Evolutionary conservation across 2,888 invertebrate species (phyloP).

Genomic region (Orthosia gothica): DNA sequence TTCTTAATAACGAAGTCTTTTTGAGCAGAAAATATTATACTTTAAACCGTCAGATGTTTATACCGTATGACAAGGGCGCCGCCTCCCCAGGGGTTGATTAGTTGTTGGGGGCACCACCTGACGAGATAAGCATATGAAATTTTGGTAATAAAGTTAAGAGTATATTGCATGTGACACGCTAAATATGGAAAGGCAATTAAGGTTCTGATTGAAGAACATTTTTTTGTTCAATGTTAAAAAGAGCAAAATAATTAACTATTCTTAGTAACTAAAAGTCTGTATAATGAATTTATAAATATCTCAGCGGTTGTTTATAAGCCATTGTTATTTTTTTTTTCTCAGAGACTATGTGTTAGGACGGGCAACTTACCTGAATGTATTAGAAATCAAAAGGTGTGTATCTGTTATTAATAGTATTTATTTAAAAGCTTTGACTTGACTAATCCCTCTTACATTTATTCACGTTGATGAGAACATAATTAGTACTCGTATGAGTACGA

Average conservation of each 20-base stretch:
- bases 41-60: conserved; percentile 56
- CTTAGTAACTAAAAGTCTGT: background rate
- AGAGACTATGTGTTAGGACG: background rate
- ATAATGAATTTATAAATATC: background rate
- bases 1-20: conserved; percentile 49
- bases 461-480: conserved; percentile 10
- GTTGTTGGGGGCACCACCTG: conserved; percentile 73
- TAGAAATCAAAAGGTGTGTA: background rate
- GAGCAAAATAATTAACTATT: background rate
- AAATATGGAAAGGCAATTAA: conserved; percentile 39
- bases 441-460: background rate
- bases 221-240: background rate
- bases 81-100: conserved; percentile 66
- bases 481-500: conserved; percentile 23
- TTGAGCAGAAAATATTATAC: conserved; percentile 42
- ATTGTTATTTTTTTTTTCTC: background rate
- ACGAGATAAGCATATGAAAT: conserved; percentile 78
- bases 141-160: conserved; percentile 59
- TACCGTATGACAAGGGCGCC: conserved; percentile 63
- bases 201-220: conserved; percentile 9
- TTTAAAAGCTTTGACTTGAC: background rate
- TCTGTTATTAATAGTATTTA: background rate
- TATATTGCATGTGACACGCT: conserved; percentile 46
- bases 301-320: background rate
- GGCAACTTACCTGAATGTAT: background rate